Percentiles rank a stretch among this genome's conserved stretches.
Evolutionary conservation across 2,888 invertebrate species (phyloP).

Genomic region (Marronus borbonicus): DNA sequence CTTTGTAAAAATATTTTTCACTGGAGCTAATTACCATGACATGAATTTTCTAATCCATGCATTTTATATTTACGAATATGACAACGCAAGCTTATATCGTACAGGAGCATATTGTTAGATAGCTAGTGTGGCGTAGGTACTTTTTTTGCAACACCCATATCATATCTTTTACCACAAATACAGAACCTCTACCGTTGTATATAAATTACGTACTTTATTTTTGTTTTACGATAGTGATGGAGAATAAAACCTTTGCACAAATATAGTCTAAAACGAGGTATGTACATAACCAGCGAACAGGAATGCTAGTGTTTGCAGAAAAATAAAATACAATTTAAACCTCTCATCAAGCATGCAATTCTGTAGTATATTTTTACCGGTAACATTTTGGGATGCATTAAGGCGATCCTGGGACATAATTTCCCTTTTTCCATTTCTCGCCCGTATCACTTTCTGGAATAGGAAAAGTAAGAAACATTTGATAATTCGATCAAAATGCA

Average conservation of each 20-base stretch:
- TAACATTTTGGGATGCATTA: conserved; percentile 48
- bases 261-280: conserved; percentile 21
- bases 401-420: conserved; percentile 45
- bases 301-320: conserved; percentile 36
- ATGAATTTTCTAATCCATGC: conserved; percentile 15
- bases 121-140: background rate
- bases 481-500: conserved; percentile 26
- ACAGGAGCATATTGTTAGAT: background rate
- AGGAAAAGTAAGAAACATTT: conserved; percentile 43
- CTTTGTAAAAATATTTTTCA: background rate
- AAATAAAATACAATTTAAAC: conserved; percentile 36
- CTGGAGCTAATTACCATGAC: background rate
- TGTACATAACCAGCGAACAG: background rate
- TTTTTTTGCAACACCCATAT: conserved; percentile 28
- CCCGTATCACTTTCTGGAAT: background rate
- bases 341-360: conserved; percentile 34
- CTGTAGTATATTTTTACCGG: conserved; percentile 27
- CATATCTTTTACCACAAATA: conserved; percentile 9
- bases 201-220: conserved; percentile 32
- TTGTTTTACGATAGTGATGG: conserved; percentile 35
- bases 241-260: conserved; percentile 45
- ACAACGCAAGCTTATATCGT: background rate
- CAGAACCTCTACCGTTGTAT: conserved; percentile 5
- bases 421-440: conserved; percentile 18
- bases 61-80: background rate